A percentile compares a stretch with the other conserved stretches of the same genome.
Evolutionary conservation across 2,888 invertebrate species (phyloP).

Genomic region (Notodonta dromedarius): DNA sequence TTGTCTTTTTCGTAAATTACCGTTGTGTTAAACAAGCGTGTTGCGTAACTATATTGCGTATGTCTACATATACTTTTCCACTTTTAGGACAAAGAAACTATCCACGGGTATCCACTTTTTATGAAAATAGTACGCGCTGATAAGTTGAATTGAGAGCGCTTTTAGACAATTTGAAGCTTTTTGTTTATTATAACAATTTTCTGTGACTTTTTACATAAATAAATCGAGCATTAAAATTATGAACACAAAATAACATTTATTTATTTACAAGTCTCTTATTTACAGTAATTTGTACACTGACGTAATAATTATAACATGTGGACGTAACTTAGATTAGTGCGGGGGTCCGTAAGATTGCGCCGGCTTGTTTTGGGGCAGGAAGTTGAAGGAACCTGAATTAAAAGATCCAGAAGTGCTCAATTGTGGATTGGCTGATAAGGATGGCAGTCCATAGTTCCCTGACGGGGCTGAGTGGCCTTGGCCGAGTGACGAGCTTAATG

Average conservation of each 20-base stretch:
- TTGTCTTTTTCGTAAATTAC: conserved; percentile 1
- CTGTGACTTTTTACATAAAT: conserved; percentile 9
- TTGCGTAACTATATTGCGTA: conserved; percentile 6
- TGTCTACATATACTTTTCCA: conserved; percentile 15
- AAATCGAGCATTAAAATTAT: conserved; percentile 24
- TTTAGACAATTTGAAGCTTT: background rate
- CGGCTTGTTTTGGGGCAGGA: conserved; percentile 67
- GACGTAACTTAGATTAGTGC: conserved; percentile 46
- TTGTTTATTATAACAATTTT: background rate
- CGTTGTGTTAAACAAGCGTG: background rate
- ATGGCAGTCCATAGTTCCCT: conserved; percentile 55
- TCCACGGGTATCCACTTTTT: conserved; percentile 49
- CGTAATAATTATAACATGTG: conserved; percentile 10
- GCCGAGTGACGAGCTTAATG: conserved; percentile 36
- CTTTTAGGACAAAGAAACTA: conserved; percentile 46
- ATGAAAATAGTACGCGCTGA: conserved; percentile 62
- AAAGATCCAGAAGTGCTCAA: conserved; percentile 38
- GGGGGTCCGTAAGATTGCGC: conserved; percentile 66
- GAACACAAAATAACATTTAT: conserved; percentile 23
- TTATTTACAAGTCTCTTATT: conserved; percentile 26
- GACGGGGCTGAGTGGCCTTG: conserved; percentile 35
- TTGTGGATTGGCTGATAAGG: conserved; percentile 38
- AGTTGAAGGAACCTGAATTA: conserved; percentile 43
- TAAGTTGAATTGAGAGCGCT: conserved; percentile 40
- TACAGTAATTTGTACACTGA: conserved; percentile 35